These are phyloP conservation scores for Caenorhabditis wallacei DNA, from an alignment of 2,888 invertebrate species.

Conservation along the genomic window DNA sequence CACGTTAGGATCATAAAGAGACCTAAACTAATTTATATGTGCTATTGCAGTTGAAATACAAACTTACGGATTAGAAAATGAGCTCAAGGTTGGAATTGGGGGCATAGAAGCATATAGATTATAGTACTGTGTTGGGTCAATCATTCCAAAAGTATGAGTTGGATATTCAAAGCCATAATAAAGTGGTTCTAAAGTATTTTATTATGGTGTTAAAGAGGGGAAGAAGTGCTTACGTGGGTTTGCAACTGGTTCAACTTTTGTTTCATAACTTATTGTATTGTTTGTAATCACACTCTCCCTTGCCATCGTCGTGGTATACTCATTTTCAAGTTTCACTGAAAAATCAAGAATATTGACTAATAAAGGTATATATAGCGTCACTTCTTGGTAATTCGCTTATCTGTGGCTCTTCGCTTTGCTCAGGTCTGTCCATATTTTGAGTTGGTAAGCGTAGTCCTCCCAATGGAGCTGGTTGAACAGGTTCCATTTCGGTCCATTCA, in stretches of 20 bases:
- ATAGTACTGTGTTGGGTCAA: conserved; percentile 28
- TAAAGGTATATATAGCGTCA: too few relatives aligned
- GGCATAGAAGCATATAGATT: conserved; percentile 17
- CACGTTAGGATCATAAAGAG: conserved; percentile 22
- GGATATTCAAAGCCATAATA: conserved; percentile 29
- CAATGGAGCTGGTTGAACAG: conserved; percentile 7
- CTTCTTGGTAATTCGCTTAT: conserved; percentile 48
- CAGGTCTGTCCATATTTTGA: conserved; percentile 58
- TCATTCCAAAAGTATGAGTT: conserved; percentile 14
- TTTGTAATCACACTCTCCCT: conserved; percentile 50
- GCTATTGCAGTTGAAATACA: neutral
- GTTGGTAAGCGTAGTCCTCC: conserved; percentile 53
- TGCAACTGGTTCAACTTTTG: conserved; percentile 29
- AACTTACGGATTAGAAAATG: conserved; percentile 25
- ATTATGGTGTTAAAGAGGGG: neutral
- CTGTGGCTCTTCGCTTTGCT: conserved; percentile 43
- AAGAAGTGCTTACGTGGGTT: conserved; percentile 15
- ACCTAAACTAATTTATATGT: neutral
- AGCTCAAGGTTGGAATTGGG: neutral
- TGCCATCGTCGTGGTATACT: conserved; percentile 17
- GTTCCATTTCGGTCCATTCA: conserved; percentile 44
- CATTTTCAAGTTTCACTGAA: conserved; percentile 53
- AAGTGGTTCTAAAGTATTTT: conserved; percentile 10
- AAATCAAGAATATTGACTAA: neutral
- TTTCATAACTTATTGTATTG: conserved; percentile 30